phyloP scores from a whole-genome alignment of 2,113 vertebrate genomes.

The Vireo altiloquus region DNA sequence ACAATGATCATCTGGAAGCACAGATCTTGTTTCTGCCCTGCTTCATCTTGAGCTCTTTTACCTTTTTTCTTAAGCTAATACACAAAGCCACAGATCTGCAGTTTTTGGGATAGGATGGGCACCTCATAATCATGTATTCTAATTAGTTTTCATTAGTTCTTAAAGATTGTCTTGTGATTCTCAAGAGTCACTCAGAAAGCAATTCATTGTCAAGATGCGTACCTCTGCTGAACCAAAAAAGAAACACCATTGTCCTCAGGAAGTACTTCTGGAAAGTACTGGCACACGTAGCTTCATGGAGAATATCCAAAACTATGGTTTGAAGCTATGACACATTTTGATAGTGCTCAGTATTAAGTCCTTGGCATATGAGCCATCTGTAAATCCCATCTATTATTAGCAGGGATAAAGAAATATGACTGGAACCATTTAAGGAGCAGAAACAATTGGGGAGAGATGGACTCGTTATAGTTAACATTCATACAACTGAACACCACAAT shows the following conservation, averaged over 20 bases:
- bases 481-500: neutral
- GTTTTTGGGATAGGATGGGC: neutral
- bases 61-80: neutral
- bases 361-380: conserved; percentile 9
- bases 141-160: neutral
- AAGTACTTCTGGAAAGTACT: neutral
- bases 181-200: neutral
- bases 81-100: neutral
- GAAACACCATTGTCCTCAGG: neutral
- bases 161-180: neutral
- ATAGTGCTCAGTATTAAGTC: neutral
- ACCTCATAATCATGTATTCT: neutral
- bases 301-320: neutral
- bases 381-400: conserved; percentile 60
- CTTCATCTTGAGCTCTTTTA: neutral
- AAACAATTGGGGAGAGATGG: neutral
- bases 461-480: neutral
- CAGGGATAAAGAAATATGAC: neutral
- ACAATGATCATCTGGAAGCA: neutral
- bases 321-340: conserved; percentile 21
- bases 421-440: neutral
- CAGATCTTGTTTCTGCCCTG: neutral
- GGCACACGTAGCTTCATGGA: neutral
- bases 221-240: neutral
- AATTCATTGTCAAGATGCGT: neutral